Conservation (phyloP, 2,113 vertebrate species). For the Hystrix cristata region DNA sequence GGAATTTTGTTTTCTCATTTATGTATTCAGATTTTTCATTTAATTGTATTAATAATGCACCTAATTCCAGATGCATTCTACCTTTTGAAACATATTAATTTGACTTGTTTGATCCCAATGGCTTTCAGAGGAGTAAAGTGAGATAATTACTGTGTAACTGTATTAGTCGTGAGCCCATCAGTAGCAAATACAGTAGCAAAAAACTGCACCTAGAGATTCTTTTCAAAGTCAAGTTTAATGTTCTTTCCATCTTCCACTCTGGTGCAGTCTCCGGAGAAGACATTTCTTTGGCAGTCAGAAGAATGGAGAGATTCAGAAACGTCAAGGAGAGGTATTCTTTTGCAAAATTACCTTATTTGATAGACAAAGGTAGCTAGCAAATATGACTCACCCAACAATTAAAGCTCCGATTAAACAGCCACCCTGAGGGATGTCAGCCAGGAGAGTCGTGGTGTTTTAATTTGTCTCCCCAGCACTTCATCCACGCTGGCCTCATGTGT, state of each 20-base stretch:
- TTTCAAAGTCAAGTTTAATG: not conserved
- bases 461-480: not conserved
- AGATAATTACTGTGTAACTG: not conserved
- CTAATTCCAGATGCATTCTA: not conserved
- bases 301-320: not conserved
- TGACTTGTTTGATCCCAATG: not conserved
- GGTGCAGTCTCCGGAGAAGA: not conserved
- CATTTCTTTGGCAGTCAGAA: not conserved
- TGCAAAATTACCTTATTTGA: not conserved
- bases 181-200: not conserved
- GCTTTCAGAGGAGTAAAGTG: not conserved
- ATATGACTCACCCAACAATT: not conserved
- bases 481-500: not conserved
- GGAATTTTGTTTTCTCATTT: slow-evolving; percentile 46
- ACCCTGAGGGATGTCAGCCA: not conserved
- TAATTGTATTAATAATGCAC: not conserved
- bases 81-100: not conserved
- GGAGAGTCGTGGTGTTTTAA: not conserved
- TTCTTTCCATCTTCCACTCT: not conserved
- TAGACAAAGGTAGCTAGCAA: not conserved
- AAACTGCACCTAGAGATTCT: not conserved
- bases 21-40: slow-evolving; percentile 15
- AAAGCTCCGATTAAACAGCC: not conserved
- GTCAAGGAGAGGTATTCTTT: not conserved
- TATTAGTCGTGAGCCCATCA: not conserved